phyloP scores from a whole-genome alignment of 1,140 invertebrate species.

The Drosophila burlai region DNA sequence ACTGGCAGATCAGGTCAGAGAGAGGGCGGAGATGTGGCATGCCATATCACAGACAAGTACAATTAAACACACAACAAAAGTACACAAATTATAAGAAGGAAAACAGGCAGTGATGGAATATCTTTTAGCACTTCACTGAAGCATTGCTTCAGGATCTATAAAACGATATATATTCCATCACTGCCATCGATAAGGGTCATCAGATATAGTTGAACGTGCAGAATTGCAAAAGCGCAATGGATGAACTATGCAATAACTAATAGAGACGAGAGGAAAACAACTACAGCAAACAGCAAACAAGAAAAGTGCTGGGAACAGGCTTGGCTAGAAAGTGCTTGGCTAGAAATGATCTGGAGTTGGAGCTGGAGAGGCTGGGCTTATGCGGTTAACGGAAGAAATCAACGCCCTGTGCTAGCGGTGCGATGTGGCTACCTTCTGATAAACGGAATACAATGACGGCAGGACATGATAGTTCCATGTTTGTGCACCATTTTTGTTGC shows the following conservation, averaged over 20 bases:
- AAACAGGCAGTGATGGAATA: conserved; percentile 17
- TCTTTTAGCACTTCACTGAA: background rate
- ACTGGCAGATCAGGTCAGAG: conserved; percentile 27
- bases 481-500: conserved; percentile 86
- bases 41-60: conserved; percentile 37
- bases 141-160: background rate
- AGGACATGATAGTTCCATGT: conserved; percentile 93
- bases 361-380: conserved; percentile 8
- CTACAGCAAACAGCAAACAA: conserved; percentile 24
- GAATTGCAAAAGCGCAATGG: conserved; percentile 52
- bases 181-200: background rate
- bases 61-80: conserved; percentile 46
- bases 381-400: conserved; percentile 8
- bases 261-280: conserved; percentile 5
- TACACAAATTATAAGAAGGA: conserved; percentile 32
- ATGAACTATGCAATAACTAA: conserved; percentile 35
- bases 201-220: conserved; percentile 29
- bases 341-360: conserved; percentile 12
- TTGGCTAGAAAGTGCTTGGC: conserved; percentile 13
- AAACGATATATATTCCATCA: conserved; percentile 5
- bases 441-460: conserved; percentile 92
- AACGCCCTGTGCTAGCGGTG: conserved; percentile 22
- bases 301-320: background rate
- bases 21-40: conserved; percentile 42
- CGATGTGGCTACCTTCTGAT: conserved; percentile 90